Conservation (phyloP, 2,888 invertebrate genomes). For the Tinea trinotella region DNA sequence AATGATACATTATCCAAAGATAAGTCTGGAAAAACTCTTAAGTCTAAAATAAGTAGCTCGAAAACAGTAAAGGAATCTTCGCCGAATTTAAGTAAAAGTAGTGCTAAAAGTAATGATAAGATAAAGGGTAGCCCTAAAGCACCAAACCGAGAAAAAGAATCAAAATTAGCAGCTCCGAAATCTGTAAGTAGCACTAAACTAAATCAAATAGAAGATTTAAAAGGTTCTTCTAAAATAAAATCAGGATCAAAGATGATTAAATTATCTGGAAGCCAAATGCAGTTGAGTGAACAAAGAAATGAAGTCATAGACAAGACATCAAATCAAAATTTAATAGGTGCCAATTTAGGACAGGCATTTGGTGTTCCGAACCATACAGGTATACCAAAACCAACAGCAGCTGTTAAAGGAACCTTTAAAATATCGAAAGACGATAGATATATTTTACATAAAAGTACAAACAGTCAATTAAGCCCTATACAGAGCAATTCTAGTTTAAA, state of each 20-base stretch:
- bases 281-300: constrained; percentile 46
- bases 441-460: constrained; percentile 68
- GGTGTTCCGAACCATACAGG: constrained; percentile 66
- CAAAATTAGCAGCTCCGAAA: constrained; percentile 68
- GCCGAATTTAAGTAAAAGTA: constrained; percentile 49
- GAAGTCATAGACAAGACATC: constrained; percentile 34
- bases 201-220: constrained; percentile 60
- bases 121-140: constrained; percentile 56
- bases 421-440: constrained; percentile 73
- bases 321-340: constrained; percentile 35
- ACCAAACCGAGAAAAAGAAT: constrained; percentile 59
- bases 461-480: constrained; percentile 70
- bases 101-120: constrained; percentile 54
- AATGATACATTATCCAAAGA: constrained; percentile 63
- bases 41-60: constrained; percentile 61
- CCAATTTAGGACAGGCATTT: constrained; percentile 60
- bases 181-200: constrained; percentile 61
- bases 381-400: constrained; percentile 92
- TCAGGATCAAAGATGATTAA: constrained; percentile 61
- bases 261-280: constrained; percentile 58
- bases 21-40: constrained; percentile 60
- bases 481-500: constrained; percentile 72
- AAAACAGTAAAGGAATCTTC: constrained; percentile 60
- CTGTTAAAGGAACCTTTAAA: constrained; percentile 92
- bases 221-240: constrained; percentile 46